Percentiles rank a stretch among this genome's conserved stretches.
These are phyloP conservation scores for Anthopleura sola DNA, from an alignment of 64 coral and sea anemone genomes.

Conservation along the genomic window DNA sequence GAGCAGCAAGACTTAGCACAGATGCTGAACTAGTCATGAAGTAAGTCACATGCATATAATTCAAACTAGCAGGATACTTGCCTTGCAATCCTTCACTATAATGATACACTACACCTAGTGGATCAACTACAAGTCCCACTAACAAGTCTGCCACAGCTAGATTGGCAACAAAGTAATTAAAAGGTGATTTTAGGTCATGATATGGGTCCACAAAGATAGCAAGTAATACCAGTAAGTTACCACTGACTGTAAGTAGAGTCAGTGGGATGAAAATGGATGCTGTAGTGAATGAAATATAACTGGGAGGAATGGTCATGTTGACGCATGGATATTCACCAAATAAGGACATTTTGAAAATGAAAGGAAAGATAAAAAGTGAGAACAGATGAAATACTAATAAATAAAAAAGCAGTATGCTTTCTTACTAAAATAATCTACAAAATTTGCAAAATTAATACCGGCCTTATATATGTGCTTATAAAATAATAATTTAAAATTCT, in stretches of 20 bases:
- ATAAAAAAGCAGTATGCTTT: not conserved
- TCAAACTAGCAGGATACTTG: slow-evolving; percentile 28
- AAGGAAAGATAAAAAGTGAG: not conserved
- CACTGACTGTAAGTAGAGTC: slow-evolving; percentile 54
- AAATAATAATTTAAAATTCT: too few species aligned
- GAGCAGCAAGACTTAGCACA: slow-evolving; percentile 67
- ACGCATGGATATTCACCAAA: slow-evolving; percentile 11
- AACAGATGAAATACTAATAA: not conserved
- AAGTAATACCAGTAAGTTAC: slow-evolving; percentile 69
- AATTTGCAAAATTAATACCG: too few species aligned
- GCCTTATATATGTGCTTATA: too few species aligned
- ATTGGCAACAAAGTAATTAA: slow-evolving; percentile 81
- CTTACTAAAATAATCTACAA: not conserved
- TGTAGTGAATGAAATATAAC: slow-evolving; percentile 48
- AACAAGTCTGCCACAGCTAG: slow-evolving; percentile 68
- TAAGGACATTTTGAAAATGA: not conserved
- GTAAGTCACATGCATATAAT: slow-evolving; percentile 67
- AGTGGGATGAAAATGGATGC: slow-evolving; percentile 50
- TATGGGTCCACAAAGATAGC: slow-evolving; percentile 67
- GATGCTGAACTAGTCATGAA: slow-evolving; percentile 71
- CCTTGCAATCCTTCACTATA: slow-evolving; percentile 41
- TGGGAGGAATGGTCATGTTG: not conserved
- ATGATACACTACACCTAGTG: slow-evolving; percentile 64
- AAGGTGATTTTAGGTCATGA: slow-evolving; percentile 67
- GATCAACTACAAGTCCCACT: slow-evolving; percentile 64